These are phyloP conservation scores for Buceros bicornis DNA, from an alignment of 2,797 vertebrate species.

Conservation along the genomic window DNA sequence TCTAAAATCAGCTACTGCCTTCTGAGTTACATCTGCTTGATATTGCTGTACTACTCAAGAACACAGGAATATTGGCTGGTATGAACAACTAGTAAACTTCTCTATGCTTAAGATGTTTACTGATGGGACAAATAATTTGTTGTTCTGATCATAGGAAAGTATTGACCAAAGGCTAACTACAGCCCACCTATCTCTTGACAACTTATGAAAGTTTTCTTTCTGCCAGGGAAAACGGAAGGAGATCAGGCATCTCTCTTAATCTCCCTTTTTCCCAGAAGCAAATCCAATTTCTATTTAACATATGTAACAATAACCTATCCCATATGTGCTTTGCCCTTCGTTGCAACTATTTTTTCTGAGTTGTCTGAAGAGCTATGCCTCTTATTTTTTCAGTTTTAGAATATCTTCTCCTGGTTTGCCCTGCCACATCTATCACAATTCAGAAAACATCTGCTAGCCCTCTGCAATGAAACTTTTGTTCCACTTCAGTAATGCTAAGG, in stretches of 20 bases:
- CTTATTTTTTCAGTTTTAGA: slow-evolving; percentile 20
- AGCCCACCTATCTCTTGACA: neutral
- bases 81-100: neutral
- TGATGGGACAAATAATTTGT: neutral
- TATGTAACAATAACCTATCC: slow-evolving; percentile 43
- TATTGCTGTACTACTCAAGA: neutral
- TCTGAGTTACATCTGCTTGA: neutral
- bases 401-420: slow-evolving; percentile 29
- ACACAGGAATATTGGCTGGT: neutral
- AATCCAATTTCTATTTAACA: slow-evolving; percentile 52
- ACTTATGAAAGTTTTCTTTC: neutral
- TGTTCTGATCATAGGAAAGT: neutral
- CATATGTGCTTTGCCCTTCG: slow-evolving; percentile 44
- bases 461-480: neutral
- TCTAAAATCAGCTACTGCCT: neutral
- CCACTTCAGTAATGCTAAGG: neutral
- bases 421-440: slow-evolving; percentile 35
- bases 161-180: neutral
- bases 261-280: slow-evolving; percentile 38
- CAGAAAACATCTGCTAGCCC: slow-evolving; percentile 53
- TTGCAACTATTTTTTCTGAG: slow-evolving; percentile 1
- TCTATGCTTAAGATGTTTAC: neutral
- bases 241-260: slow-evolving; percentile 12
- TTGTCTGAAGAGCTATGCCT: slow-evolving; percentile 1
- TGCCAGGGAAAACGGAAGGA: neutral